Base-by-base conservation (phyloP, 1,140 invertebrate genomes). In the Eumeta japonica region DNA sequence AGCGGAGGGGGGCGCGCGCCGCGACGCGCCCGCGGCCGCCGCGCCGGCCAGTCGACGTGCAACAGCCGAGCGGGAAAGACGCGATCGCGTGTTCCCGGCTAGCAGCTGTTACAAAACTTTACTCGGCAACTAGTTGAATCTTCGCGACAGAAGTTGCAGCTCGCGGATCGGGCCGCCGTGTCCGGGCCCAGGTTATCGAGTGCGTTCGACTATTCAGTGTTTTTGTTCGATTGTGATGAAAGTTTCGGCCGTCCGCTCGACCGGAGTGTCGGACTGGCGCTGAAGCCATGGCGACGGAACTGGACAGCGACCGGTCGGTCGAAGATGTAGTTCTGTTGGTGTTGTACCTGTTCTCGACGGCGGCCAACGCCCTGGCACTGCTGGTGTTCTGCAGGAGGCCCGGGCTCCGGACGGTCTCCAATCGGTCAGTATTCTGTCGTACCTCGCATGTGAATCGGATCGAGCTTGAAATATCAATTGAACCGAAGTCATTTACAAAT, bases 381-480 rank as follows among this genome's bases (percentile, higher is more conserved):
- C 51, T 74, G 39, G 72, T 75, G 19, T 75, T 77, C 56, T 72
- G 62, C 52, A 43, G 65, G 40, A 62, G 72, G 45, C 72, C 74
- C 13, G 67, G 67, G 32, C 57, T 75, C 28, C 68, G 75, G 47
- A 77, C 75, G 51, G 68, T 75, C 41, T 75, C 75, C 20, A 75
- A 77, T 63, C 59, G 72, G 75, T 77, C 55, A 62, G 68, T 60
- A 5, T 24, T 24, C 20, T n/a, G n/a, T n/a, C n/a, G n/a, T n/a
- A n/a, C n/a, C n/a, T n/a, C n/a, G n/a, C n/a, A n/a, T n/a, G n/a
- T n/a, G n/a, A n/a, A n/a, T n/a, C n/a, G n/a, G n/a, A n/a, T n/a
- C n/a, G n/a, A n/a, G n/a, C n/a, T n/a, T n/a, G n/a, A n/a, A n/a
- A n/a, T n/a, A n/a, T n/a, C n/a, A n/a, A n/a, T n/a, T n/a, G n/a